These are phyloP conservation scores for Tetrao urogallus DNA, from an alignment of 2,113 vertebrate genomes.

Conservation along the genomic window DNA sequence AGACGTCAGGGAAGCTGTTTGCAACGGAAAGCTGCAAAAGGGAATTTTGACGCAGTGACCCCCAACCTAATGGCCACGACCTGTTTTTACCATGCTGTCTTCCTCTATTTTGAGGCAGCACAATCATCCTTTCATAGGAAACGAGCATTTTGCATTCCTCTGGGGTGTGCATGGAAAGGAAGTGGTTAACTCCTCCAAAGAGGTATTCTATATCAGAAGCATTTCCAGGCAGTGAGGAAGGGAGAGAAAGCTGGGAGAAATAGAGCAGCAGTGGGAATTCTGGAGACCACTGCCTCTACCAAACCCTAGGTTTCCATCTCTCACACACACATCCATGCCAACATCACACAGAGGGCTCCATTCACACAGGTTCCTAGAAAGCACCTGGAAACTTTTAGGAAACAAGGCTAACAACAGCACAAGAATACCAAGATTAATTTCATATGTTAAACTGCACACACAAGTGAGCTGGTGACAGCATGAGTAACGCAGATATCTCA, in stretches of 20 bases:
- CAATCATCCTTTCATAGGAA: neutral
- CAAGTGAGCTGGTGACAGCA: neutral
- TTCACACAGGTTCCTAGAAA: neutral
- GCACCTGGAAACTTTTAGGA: neutral
- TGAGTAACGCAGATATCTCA: neutral
- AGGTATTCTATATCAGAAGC: neutral
- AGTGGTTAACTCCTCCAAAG: neutral
- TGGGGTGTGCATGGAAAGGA: neutral
- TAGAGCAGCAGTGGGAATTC: neutral
- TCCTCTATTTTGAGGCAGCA: neutral
- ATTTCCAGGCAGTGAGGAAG: neutral
- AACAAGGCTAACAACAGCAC: neutral
- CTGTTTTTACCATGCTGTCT: neutral
- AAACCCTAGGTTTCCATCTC: neutral
- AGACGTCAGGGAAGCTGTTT: neutral
- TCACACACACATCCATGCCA: neutral
- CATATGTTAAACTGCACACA: neutral
- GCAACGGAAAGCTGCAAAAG: neutral
- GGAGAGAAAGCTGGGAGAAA: neutral
- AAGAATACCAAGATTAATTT: neutral
- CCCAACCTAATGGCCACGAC: neutral
- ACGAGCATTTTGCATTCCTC: neutral
- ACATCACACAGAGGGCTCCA: neutral
- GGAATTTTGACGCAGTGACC: neutral
- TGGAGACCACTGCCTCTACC: neutral